Base-by-base conservation (phyloP, 1,140 invertebrate genomes). In the Hylaeus volcanicus region DNA sequence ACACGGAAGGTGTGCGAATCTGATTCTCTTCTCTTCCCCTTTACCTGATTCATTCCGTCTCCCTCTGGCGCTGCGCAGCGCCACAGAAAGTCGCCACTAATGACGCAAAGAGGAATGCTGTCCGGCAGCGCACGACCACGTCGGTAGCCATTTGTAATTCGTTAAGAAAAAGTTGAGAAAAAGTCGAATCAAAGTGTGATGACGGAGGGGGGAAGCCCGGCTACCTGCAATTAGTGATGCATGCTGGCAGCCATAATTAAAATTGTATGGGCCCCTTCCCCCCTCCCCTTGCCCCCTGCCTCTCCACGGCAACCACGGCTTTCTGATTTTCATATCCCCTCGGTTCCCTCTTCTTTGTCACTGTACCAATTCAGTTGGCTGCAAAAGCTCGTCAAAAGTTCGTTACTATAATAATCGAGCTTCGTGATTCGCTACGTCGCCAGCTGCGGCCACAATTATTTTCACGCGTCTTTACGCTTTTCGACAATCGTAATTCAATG, bases 61-160 rank as follows among this genome's bases (percentile, higher is more conserved):
- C 53, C 53, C 48, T 60, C 70, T 37, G 74, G 73, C 79, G 77
- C 81, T 74, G 86, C 84, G 53, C 70, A 81, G 79, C 85, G 86
- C 87, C 87, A 89, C 89, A 90, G 90, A 92, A 86, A 92, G 89
- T 92, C 86, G 87, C 91, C 89, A 91, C 92, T 92, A 92, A 92
- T 92, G 92, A 92, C 91, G 89, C 90, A 86, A 92, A 92, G 89
- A 92, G 91, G 91, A 92, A 92, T 92, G 91, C 88, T 92, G 91
- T 91, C 89, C 88, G 84, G 90, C 86, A 86, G 86, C 88, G 90
- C 88, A 86, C 89, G 88, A 90, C 88, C 88, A 83, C 88, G 87
- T 84, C 86, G 83, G 89, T 90, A 92, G 91, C 90, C 91, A 92
- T 92, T 92, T 92, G 91, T 92, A 91, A 91, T 92, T 88, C 87